phyloP scores from a whole-genome alignment of 2,888 invertebrate genomes.

The Rotaria socialis region DNA sequence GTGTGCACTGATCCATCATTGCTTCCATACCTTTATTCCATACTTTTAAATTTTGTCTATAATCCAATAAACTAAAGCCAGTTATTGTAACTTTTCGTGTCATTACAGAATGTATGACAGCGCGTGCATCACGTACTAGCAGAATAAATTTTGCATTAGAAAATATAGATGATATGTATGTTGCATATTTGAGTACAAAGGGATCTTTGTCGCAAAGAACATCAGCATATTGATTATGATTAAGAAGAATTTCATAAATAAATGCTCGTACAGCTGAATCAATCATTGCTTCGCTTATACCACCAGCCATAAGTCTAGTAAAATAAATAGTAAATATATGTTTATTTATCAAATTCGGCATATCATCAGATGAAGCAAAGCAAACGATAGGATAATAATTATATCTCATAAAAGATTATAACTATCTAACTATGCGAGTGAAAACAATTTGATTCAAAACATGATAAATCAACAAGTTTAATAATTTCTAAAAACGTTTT shows the following conservation, averaged over 20 bases:
- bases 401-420: no score
- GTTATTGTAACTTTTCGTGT: slow-evolving; percentile 82
- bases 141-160: slow-evolving; percentile 95
- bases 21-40: slow-evolving; percentile 92
- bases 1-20: slow-evolving; percentile 87
- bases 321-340: not conserved
- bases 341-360: no score
- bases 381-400: no score
- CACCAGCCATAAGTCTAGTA: slow-evolving; percentile 40
- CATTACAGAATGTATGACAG: slow-evolving; percentile 96
- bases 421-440: no score
- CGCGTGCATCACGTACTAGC: slow-evolving; percentile 95
- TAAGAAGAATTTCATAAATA: slow-evolving; percentile 40
- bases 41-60: slow-evolving; percentile 82
- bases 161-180: slow-evolving; percentile 86
- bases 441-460: no score
- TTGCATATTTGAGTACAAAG: slow-evolving; percentile 89
- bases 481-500: no score
- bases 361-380: no score
- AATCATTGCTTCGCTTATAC: slow-evolving; percentile 40
- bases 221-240: slow-evolving; percentile 77
- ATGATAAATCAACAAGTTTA: no score
- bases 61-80: slow-evolving; percentile 87
- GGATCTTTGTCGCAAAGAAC: slow-evolving; percentile 98
- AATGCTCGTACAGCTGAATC: slow-evolving; percentile 45